Base-by-base conservation (phyloP, 2,113 vertebrate species). In the Osmerus mordax region DNA sequence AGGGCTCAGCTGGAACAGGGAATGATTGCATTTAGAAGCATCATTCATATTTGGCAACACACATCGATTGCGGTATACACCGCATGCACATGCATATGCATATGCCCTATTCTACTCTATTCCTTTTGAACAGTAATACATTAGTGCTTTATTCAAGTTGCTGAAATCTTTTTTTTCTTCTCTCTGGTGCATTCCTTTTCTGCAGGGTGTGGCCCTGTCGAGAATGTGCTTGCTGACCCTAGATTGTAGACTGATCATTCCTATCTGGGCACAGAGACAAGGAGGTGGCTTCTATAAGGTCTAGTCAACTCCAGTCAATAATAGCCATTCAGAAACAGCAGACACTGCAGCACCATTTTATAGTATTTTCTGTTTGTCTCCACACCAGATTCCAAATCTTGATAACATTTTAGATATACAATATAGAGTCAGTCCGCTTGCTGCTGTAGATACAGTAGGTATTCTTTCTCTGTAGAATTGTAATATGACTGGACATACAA, bases 221-320 rank as follows among this genome's bases (percentile, higher is more conserved):
- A 69, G 66, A 69, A 76, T 67, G 63, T n/a, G 67, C 72, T 76
- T 62, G 67, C 75, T 79, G 80, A 72, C 36, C 81, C 80, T 69
- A 83, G 81, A 84, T 82, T 83, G 74, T 23, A 83, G 75, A 79
- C 75, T 61, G 79, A 83, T 83, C 78, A 74, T 83, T 86, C 86
- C 69, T 68, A 78, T 72, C 77, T 78, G 70, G 73, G 79, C 87
- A 81, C 54, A 18, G 73, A 82, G 83, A 88, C 85, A 87, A 87
- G 86, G 88, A 79, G 85, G 84, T 61, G 83, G 87, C 83, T 85
- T 77, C 84, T n/a, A 56, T n/a, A n/a, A 56, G 15, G 7, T 56
- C 54, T n/a, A 56, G 54, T 6, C 15, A 15, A 18, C 14, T 56
- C 3, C 54, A 15, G 54, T 56, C 54, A 56, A 56, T 56, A 18